Percentiles rank a stretch among this genome's conserved stretches.
phyloP scores from a whole-genome alignment of 1,140 invertebrate genomes.

The Tribolium madens region DNA sequence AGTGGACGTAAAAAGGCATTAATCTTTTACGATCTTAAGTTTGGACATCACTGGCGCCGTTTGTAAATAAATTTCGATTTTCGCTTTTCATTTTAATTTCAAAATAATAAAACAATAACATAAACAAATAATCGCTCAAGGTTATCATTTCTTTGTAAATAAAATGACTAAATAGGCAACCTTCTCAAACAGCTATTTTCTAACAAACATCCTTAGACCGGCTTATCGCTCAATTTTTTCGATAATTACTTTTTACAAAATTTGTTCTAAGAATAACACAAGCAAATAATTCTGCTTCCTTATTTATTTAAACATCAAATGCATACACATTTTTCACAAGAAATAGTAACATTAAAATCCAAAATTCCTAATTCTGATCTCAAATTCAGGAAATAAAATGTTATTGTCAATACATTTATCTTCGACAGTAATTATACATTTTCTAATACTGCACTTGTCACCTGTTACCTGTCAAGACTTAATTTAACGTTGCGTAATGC shows the following conservation, averaged over 20 bases:
- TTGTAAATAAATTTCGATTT: neutral
- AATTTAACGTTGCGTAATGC: neutral
- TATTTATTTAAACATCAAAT: too few species aligned
- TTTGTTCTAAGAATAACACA: neutral
- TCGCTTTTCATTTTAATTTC: slow-evolving; percentile 4
- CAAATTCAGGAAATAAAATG: neutral
- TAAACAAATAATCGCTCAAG: slow-evolving; percentile 15
- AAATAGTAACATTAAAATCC: too few species aligned
- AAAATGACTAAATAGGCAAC: slow-evolving; percentile 33
- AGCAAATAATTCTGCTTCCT: neutral
- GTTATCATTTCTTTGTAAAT: slow-evolving; percentile 33
- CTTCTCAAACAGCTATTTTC: neutral
- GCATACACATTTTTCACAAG: neutral
- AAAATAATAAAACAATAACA: slow-evolving; percentile 1
- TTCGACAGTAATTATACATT: neutral
- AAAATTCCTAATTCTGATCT: neutral
- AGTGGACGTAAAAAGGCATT: slow-evolving; percentile 21
- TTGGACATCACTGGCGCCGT: neutral
- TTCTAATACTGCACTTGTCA: neutral
- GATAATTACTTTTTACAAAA: neutral
- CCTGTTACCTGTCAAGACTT: neutral
- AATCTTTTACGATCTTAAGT: slow-evolving; percentile 5
- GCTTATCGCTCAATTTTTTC: neutral
- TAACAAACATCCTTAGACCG: slow-evolving; percentile 14
- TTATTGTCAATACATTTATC: neutral